Evolutionary conservation across 1,140 invertebrate genomes (phyloP).

Genomic region (Bicyclus anynana): DNA sequence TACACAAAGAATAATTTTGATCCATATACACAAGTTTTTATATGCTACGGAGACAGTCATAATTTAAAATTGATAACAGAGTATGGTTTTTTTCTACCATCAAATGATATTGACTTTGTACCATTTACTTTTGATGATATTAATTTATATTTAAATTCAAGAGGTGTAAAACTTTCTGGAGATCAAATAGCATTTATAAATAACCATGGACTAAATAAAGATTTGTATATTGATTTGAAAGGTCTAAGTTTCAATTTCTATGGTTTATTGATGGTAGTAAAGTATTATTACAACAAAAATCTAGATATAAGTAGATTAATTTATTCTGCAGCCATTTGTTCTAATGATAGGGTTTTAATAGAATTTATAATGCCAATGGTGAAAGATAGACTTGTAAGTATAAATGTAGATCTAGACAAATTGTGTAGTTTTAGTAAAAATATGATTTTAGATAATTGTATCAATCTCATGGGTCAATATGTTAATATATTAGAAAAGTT

Average conservation of each 20-base stretch:
- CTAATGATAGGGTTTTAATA: constrained; percentile 53
- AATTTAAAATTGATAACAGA: constrained; percentile 84
- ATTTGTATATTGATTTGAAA: constrained; percentile 75
- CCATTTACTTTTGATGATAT: constrained; percentile 71
- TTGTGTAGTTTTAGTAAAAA: constrained; percentile 44
- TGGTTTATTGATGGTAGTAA: constrained; percentile 61
- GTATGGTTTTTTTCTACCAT: constrained; percentile 83
- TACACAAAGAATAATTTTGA: constrained; percentile 77
- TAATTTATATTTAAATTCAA: constrained; percentile 47
- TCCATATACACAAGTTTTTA: constrained; percentile 82
- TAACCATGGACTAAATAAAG: constrained; percentile 70
- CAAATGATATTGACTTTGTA: constrained; percentile 81
- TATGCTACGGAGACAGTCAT: constrained; percentile 86
- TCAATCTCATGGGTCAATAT: constrained; percentile 63
- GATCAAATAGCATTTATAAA: constrained; percentile 71
- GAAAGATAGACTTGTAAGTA: constrained; percentile 40
- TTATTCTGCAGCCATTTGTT: constrained; percentile 62
- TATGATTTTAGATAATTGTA: constrained; percentile 62
- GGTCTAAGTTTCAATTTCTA: constrained; percentile 79
- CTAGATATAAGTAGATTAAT: constrained; percentile 59
- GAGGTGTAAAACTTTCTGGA: constrained; percentile 42
- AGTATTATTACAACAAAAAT: constrained; percentile 57
- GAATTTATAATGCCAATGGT: constrained; percentile 62
- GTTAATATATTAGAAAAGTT: constrained; percentile 66
- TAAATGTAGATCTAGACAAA: constrained; percentile 46